Percentiles rank a stretch among this genome's conserved stretches.
Conservation (phyloP, 2,797 vertebrate species). For the Crenuchus spilurus region DNA sequence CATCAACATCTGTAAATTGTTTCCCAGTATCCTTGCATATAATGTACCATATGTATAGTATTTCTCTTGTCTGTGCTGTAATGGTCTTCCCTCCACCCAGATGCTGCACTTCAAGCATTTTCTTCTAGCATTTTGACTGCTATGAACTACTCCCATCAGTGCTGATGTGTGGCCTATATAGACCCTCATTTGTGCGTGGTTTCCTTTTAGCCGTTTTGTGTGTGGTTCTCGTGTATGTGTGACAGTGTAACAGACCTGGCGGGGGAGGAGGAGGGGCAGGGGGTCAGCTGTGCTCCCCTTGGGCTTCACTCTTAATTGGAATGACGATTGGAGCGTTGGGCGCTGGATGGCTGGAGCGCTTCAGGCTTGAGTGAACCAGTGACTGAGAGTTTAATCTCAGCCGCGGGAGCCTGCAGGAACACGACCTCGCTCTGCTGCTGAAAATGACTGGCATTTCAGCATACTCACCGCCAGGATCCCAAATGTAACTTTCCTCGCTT, state of each 20-base stretch:
- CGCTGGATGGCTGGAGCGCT: conserved; percentile 39
- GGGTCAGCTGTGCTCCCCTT: conserved; percentile 30
- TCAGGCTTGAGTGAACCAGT: conserved; percentile 45
- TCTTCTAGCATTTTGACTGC: not conserved
- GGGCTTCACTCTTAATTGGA: conserved; percentile 43
- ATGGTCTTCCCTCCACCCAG: not conserved
- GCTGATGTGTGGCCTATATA: not conserved
- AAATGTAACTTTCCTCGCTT: conserved; percentile 13
- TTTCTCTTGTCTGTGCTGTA: not conserved
- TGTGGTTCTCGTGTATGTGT: conserved; percentile 35
- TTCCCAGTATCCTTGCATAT: not conserved
- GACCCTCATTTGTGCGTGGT: not conserved
- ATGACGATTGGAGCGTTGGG: conserved; percentile 35
- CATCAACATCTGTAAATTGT: not conserved
- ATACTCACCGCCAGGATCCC: conserved; percentile 22
- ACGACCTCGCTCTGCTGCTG: conserved; percentile 1
- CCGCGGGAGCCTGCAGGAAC: conserved; percentile 49
- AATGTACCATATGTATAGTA: not conserved
- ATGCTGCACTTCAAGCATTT: not conserved
- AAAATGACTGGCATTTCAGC: conserved; percentile 37
- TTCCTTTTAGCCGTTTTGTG: conserved; percentile 12
- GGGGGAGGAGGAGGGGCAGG: conserved; percentile 8
- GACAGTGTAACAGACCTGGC: conserved; percentile 30
- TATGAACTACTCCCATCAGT: not conserved
- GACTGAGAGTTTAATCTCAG: conserved; percentile 51